phyloP scores from a whole-genome alignment of 1,140 invertebrate species.

The Adoxophyes honmai region DNA sequence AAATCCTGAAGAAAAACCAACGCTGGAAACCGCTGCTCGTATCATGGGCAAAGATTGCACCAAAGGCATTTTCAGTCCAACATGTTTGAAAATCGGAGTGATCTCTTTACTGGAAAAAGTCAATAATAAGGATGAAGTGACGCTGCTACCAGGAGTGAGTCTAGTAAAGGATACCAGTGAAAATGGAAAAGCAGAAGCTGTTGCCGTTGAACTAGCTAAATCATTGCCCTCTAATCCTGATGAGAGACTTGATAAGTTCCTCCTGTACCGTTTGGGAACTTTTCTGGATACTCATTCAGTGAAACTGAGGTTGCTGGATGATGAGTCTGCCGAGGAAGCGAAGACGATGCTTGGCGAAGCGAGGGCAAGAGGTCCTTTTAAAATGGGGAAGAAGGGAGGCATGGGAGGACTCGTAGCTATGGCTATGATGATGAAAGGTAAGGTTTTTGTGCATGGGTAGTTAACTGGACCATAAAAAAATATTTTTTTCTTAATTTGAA shows the following conservation, averaged over 20 bases:
- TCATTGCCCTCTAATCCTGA: conserved; percentile 84
- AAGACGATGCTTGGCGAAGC: conserved; percentile 51
- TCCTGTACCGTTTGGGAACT: conserved; percentile 81
- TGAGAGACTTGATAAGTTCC: conserved; percentile 82
- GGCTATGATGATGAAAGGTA: conserved; percentile 80
- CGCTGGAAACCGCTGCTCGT: neutral
- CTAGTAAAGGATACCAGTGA: conserved; percentile 80
- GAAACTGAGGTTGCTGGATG: conserved; percentile 82
- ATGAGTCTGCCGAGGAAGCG: conserved; percentile 74
- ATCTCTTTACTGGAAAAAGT: conserved; percentile 83
- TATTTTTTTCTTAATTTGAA: too few relatives aligned
- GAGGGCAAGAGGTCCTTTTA: conserved; percentile 47
- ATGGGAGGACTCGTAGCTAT: conserved; percentile 76
- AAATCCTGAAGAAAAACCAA: conserved; percentile 21
- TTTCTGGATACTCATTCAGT: conserved; percentile 83
- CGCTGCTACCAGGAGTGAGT: conserved; percentile 82
- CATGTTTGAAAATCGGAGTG: conserved; percentile 85
- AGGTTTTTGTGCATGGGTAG: conserved; percentile 4
- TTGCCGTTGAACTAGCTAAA: conserved; percentile 80
- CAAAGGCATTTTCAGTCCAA: conserved; percentile 81
- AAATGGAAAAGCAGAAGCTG: conserved; percentile 78
- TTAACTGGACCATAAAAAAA: neutral
- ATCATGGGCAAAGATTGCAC: conserved; percentile 77
- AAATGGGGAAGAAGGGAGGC: conserved; percentile 76
- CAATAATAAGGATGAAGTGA: conserved; percentile 78